Conservation (phyloP, 2,888 invertebrate genomes). For the Drosophila mettleri region DNA sequence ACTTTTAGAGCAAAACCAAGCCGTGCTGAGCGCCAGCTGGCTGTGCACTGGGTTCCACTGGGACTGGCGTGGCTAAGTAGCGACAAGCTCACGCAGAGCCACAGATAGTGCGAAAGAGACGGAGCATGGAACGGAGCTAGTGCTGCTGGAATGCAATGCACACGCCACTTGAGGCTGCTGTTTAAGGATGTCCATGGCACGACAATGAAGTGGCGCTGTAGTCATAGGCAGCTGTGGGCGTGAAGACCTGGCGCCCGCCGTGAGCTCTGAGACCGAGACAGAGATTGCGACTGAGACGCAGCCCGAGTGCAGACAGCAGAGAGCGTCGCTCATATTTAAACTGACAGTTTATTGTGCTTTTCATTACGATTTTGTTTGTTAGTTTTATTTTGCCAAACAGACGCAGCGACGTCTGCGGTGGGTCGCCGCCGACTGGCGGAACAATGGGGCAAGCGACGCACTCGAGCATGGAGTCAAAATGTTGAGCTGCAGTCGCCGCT, state of each 20-base stretch:
- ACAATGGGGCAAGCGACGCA: constrained; percentile 59
- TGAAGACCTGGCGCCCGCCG: not conserved
- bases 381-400: constrained; percentile 73
- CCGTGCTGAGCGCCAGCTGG: constrained; percentile 20
- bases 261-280: not conserved
- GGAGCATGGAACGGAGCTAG: not conserved
- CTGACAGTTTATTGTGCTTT: constrained; percentile 80
- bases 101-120: not conserved
- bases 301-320: constrained; percentile 10
- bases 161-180: constrained; percentile 60
- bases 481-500: constrained; percentile 65
- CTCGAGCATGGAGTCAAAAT: constrained; percentile 74
- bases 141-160: constrained; percentile 52
- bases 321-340: constrained; percentile 75
- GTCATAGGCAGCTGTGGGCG: constrained; percentile 7
- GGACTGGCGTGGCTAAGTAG: constrained; percentile 58
- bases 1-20: constrained; percentile 15
- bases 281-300: constrained; percentile 7
- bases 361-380: constrained; percentile 74
- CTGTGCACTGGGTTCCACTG: constrained; percentile 27
- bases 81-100: constrained; percentile 36
- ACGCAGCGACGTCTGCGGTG: constrained; percentile 26
- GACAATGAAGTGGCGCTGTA: constrained; percentile 48
- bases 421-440: constrained; percentile 12
- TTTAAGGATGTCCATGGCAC: constrained; percentile 54